Evolutionary conservation across 92 coral and sea anemone genomes (phyloP).

Genomic region (Porites divaricata): DNA sequence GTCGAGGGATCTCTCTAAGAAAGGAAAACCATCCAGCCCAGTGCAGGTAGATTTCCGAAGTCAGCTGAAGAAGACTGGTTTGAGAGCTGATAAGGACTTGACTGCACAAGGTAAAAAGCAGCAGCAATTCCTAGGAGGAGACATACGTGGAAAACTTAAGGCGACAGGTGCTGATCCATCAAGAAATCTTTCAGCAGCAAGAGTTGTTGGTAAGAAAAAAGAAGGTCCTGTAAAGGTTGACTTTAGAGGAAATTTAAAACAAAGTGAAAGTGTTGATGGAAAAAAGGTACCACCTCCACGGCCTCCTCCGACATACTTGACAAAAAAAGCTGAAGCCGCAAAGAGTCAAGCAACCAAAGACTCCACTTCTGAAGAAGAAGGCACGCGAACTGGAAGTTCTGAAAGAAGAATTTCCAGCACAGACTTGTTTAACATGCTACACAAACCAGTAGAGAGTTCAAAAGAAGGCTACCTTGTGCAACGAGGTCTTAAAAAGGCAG

Average conservation of each 20-base stretch:
- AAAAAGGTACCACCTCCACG: constrained; percentile 22
- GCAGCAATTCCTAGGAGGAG: constrained; percentile 9
- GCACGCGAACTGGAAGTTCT: constrained; percentile 23
- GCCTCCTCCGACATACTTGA: constrained; percentile 49
- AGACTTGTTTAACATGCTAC: constrained; percentile 73
- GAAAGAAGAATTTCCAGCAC: constrained; percentile 74
- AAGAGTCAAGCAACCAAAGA: neutral
- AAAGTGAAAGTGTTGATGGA: neutral
- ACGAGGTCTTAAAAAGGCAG: constrained; percentile 59
- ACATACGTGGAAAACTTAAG: constrained; percentile 51
- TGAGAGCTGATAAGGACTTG: constrained; percentile 50
- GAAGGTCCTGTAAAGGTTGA: constrained; percentile 44
- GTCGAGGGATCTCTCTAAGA: constrained; percentile 38
- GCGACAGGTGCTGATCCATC: constrained; percentile 57
- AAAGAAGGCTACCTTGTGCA: constrained; percentile 45
- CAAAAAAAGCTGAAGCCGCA: constrained; percentile 39
- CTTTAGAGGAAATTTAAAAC: constrained; percentile 48
- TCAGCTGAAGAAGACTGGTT: constrained; percentile 72
- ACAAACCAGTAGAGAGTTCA: constrained; percentile 61
- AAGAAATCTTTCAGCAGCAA: constrained; percentile 38
- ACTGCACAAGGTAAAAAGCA: constrained; percentile 34
- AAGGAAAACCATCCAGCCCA: constrained; percentile 30
- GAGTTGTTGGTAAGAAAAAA: constrained; percentile 38
- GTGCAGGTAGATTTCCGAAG: constrained; percentile 82
- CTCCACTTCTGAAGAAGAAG: constrained; percentile 12